Evolutionary conservation across 1,140 invertebrate species (phyloP).

Genomic region (Ditylenchus dipsaci): DNA sequence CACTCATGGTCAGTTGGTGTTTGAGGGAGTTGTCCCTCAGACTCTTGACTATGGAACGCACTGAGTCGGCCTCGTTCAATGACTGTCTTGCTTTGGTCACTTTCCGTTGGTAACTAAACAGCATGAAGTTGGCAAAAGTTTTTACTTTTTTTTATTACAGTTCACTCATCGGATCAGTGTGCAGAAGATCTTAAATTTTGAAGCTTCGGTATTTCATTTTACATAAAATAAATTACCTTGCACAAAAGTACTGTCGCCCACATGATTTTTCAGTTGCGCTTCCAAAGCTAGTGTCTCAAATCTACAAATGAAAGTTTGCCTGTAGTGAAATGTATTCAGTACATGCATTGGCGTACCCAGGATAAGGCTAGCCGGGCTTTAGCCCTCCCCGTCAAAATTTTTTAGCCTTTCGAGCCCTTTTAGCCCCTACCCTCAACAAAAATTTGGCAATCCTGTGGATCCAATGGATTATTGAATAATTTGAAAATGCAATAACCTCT

Average conservation of each 20-base stretch:
- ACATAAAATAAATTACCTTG: background rate
- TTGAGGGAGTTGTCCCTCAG: conserved; percentile 89
- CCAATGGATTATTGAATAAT: no score
- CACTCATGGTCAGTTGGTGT: conserved; percentile 70
- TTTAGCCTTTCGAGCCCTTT: no score
- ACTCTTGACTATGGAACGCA: conserved; percentile 80
- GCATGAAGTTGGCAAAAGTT: no score
- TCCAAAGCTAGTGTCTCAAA: conserved; percentile 93
- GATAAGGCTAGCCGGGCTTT: no score
- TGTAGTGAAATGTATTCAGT: no score
- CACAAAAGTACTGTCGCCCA: conserved; percentile 65
- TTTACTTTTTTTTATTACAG: conserved; percentile 45
- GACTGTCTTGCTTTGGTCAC: conserved; percentile 83
- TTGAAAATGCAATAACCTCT: conserved; percentile 56
- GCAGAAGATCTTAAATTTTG: conserved; percentile 71
- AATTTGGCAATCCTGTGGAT: no score
- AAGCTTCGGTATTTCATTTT: conserved; percentile 6
- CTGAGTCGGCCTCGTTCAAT: conserved; percentile 66
- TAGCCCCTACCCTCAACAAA: no score
- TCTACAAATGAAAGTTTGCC: conserved; percentile 59
- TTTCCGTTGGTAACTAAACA: conserved; percentile 71
- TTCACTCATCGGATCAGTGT: conserved; percentile 82
- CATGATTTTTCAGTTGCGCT: conserved; percentile 80
- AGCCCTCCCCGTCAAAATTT: no score
- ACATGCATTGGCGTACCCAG: no score